Percentiles rank a stretch among this genome's conserved stretches.
These are phyloP conservation scores for Villa cingulata DNA, from an alignment of 2,888 invertebrate species.

Conservation along the genomic window DNA sequence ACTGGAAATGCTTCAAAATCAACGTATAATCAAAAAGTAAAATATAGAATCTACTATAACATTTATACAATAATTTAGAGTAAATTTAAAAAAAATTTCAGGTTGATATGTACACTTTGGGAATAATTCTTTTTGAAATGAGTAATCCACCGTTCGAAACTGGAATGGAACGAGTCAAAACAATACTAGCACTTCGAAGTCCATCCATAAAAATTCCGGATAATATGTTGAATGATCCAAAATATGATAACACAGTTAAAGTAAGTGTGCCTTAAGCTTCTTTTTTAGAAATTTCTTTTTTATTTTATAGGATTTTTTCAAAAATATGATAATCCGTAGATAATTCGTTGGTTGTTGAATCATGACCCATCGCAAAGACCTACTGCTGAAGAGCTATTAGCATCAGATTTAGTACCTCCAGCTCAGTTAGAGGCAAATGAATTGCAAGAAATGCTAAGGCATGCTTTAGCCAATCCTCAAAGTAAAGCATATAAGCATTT, in stretches of 20 bases:
- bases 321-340: conserved; percentile 37
- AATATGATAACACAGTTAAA: conserved; percentile 37
- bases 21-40: conserved; percentile 73
- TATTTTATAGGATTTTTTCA: not conserved
- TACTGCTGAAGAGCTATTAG: conserved; percentile 68
- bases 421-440: conserved; percentile 76
- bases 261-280: too few species aligned
- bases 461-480: conserved; percentile 68
- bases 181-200: conserved; percentile 57
- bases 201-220: conserved; percentile 57
- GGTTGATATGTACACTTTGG: conserved; percentile 65
- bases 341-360: conserved; percentile 58
- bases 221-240: conserved; percentile 40
- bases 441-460: conserved; percentile 65
- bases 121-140: conserved; percentile 94
- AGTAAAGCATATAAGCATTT: conserved; percentile 64
- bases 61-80: too few species aligned
- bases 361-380: conserved; percentile 77
- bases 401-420: conserved; percentile 72
- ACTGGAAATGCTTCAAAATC: conserved; percentile 53
- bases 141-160: conserved; percentile 72
- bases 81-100: not conserved
- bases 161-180: conserved; percentile 75
- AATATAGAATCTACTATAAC: not conserved
- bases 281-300: conserved; percentile 2